These are phyloP conservation scores for Phainopepla nitens DNA, from an alignment of 2,113 vertebrate genomes.

Conservation along the genomic window DNA sequence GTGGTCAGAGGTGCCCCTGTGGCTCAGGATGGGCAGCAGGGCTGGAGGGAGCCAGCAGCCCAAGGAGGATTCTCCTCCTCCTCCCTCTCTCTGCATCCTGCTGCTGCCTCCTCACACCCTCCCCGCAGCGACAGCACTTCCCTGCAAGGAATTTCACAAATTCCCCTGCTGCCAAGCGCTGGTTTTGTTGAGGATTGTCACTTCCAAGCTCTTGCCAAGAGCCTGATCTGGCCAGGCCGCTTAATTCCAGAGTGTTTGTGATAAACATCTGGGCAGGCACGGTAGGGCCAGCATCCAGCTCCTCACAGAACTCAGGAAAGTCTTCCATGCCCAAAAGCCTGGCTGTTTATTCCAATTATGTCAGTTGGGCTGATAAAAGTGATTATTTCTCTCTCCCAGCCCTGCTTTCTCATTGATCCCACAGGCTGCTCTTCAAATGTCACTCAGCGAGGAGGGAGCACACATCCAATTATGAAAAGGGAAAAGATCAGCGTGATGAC, in stretches of 20 bases:
- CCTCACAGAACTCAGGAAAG: neutral
- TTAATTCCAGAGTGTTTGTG: neutral
- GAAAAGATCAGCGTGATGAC: conserved; percentile 19
- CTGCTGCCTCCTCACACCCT: neutral
- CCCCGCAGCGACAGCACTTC: neutral
- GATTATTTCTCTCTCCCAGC: conserved; percentile 15
- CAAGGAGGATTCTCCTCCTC: neutral
- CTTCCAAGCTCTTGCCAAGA: neutral
- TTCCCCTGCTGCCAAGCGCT: neutral
- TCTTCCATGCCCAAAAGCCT: neutral
- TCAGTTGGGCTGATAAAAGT: conserved; percentile 31
- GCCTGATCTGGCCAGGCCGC: neutral
- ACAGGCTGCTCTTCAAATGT: conserved; percentile 42
- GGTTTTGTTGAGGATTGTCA: neutral
- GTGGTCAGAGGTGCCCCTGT: too few relatives aligned
- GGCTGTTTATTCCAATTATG: conserved; percentile 29
- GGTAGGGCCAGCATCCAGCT: neutral
- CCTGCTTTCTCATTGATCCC: conserved; percentile 44
- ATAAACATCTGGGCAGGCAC: neutral
- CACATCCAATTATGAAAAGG: conserved; percentile 22
- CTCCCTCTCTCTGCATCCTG: rapidly evolving
- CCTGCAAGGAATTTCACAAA: neutral
- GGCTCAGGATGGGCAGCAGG: neutral
- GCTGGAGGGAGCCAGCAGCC: neutral
- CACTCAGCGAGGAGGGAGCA: conserved; percentile 13